A percentile compares a stretch with the other conserved stretches of the same genome.
Conservation (phyloP, 2,797 vertebrate genomes). For the Acomys russatus region DNA sequence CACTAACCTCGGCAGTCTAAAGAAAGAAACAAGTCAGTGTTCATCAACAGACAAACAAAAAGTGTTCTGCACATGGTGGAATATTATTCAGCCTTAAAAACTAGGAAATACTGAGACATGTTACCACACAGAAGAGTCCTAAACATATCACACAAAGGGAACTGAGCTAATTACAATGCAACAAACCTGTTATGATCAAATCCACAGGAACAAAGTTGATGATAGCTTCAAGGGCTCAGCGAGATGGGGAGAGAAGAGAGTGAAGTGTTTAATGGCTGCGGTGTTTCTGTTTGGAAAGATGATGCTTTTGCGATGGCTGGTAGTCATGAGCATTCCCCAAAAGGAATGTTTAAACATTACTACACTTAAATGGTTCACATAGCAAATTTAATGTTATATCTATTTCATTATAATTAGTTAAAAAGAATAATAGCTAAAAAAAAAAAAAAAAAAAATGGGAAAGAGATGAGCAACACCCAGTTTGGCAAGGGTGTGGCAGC, state of each 20-base stretch:
- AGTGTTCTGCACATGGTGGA: background rate
- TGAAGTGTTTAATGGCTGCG: background rate
- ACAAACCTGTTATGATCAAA: background rate
- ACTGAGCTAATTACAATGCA: background rate
- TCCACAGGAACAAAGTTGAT: background rate
- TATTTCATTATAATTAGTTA: constrained; percentile 33
- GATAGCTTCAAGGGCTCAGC: background rate
- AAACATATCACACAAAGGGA: background rate
- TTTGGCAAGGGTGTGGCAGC: background rate
- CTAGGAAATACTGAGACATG: background rate
- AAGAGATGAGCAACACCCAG: background rate
- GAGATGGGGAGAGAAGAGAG: background rate
- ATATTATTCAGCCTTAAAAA: background rate
- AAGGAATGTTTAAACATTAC: background rate
- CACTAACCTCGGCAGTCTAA: background rate
- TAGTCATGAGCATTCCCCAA: background rate
- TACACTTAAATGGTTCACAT: background rate
- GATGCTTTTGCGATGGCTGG: background rate
- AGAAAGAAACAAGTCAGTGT: background rate
- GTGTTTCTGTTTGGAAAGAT: background rate
- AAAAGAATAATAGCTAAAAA: background rate
- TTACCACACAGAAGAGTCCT: background rate
- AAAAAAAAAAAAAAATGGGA: background rate
- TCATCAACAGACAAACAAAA: background rate
- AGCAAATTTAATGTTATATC: background rate